Conservation (phyloP, 1,140 invertebrate genomes). For the Oryctes rhinoceros region DNA sequence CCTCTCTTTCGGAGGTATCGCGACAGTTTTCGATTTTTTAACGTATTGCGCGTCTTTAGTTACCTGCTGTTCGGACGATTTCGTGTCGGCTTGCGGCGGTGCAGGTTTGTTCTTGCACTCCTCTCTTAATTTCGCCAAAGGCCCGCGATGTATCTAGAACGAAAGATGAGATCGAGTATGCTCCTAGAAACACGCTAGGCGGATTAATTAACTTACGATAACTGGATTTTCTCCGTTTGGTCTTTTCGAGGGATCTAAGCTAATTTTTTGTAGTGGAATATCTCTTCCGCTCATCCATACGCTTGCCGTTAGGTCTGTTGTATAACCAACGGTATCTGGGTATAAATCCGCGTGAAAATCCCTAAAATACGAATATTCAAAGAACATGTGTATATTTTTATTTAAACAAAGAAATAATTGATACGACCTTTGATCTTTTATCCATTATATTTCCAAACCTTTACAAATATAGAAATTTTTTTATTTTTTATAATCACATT, state of each 20-base stretch:
- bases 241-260: conserved; percentile 77
- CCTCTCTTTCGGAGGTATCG: conserved; percentile 55
- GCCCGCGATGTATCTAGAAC: conserved; percentile 58
- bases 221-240: conserved; percentile 68
- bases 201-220: conserved; percentile 63
- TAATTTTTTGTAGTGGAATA: conserved; percentile 77
- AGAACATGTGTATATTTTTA: too few relatives aligned
- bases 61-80: conserved; percentile 41
- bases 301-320: conserved; percentile 76
- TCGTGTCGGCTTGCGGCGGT: conserved; percentile 44
- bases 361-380: conserved; percentile 58
- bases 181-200: neutral
- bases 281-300: conserved; percentile 83
- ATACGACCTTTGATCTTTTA: too few relatives aligned
- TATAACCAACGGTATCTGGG: conserved; percentile 83
- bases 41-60: conserved; percentile 23
- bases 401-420: too few relatives aligned
- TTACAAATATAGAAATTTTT: too few relatives aligned
- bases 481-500: too few relatives aligned
- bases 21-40: conserved; percentile 51
- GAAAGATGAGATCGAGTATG: neutral
- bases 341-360: conserved; percentile 94
- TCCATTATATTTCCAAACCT: too few relatives aligned
- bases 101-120: conserved; percentile 51
- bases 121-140: conserved; percentile 54